phyloP scores from a whole-genome alignment of 2,797 vertebrate species.

The Salarias fasciatus region DNA sequence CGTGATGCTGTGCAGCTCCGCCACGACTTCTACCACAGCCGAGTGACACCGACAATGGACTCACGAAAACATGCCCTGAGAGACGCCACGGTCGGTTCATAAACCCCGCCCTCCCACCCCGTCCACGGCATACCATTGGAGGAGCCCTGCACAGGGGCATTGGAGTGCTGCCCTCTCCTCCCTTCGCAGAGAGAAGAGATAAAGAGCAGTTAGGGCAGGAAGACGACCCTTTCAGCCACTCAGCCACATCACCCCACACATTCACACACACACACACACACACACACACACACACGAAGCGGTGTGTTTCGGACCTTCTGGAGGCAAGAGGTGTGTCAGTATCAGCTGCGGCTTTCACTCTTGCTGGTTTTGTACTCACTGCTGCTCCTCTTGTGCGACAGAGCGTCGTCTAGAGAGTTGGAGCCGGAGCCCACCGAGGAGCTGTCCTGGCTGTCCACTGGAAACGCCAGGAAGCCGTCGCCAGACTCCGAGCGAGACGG shows the following conservation, averaged over 20 bases:
- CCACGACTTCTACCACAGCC: slow-evolving; percentile 52
- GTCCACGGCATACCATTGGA: slow-evolving; percentile 82
- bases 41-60: slow-evolving; percentile 70
- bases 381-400: slow-evolving; percentile 91
- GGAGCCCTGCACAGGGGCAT: slow-evolving; percentile 80
- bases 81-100: slow-evolving; percentile 63
- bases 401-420: slow-evolving; percentile 96
- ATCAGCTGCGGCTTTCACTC: too few relatives aligned
- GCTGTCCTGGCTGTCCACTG: slow-evolving; percentile 95
- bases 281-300: neutral
- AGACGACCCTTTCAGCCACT: slow-evolving; percentile 44
- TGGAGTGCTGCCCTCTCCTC: slow-evolving; percentile 82
- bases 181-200: slow-evolving; percentile 73
- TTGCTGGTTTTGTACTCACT: slow-evolving; percentile 86
- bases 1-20: slow-evolving; percentile 58
- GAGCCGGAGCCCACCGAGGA: slow-evolving; percentile 97
- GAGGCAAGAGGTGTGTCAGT: neutral
- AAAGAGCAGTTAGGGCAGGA: slow-evolving; percentile 63
- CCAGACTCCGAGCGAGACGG: slow-evolving; percentile 93
- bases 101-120: slow-evolving; percentile 69
- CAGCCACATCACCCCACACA: slow-evolving; percentile 9
- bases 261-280: slow-evolving; percentile 7
- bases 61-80: slow-evolving; percentile 76
- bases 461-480: slow-evolving; percentile 91
- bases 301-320: neutral